Base-by-base conservation (phyloP, 2,797 vertebrate species). In the Microctenopoma stevenorrisi region DNA sequence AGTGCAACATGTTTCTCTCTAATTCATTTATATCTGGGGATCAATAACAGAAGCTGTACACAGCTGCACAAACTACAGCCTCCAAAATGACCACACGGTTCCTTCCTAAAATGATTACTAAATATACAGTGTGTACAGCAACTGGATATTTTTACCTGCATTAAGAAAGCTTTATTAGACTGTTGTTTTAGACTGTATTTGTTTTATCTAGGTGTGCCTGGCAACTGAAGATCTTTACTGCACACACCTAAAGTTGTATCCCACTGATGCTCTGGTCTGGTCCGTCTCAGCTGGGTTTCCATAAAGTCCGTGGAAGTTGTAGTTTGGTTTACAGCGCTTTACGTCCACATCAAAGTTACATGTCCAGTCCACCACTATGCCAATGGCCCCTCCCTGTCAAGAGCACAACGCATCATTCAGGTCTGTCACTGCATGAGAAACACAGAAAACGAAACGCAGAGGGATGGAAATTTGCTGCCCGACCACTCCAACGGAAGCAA, bases 191-290 rank as follows among this genome's bases (percentile, higher is more conserved):
- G 40, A 13, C 40, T 42, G 40, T 13, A 14, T 40, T 37, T 10
- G 38, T 40, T 42, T 4, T 42, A 9, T 9, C 37, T 38, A 38
- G 37, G 40, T 42, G 13, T 42, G 40, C 40, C 37, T 59, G 44
- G 8, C 15, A 12, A 44, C 7, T 18, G 22, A 55, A 2, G 47
- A 5, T 16, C 10, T 33, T 25, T 11, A 28, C 14, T 42, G 28
- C 11, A 13, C 64, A 73, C 73, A 98, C 98, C 98, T 97, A 92
- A 99, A 99, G 81, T 99, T 99, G 92, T 98, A 99, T 50, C 97
- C 97, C 0, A 93, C 86, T 16, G 98, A 97, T 8, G 96, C 86
- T 67, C 63, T 83, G 75, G 68, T 50, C 7, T 67, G 0, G 89
- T 92, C 90, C 0, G 10, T 80, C 65, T 90, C 94, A 0, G 60